These are phyloP conservation scores for Platysteira castanea DNA, from an alignment of 2,113 vertebrate genomes.

Conservation along the genomic window DNA sequence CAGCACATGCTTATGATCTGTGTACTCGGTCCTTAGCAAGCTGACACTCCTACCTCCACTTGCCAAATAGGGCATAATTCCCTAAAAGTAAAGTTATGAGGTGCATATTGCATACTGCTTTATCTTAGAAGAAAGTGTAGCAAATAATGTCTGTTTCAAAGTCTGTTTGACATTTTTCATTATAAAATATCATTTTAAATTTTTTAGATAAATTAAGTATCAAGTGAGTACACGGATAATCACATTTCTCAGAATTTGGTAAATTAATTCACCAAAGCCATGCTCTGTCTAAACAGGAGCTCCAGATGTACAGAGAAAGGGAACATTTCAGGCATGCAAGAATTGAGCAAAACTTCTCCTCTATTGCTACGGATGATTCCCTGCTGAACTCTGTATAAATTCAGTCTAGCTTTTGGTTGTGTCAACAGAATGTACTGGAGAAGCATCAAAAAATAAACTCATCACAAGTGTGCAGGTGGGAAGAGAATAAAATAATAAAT, in stretches of 20 bases:
- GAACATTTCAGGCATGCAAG: background rate
- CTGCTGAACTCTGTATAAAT: background rate
- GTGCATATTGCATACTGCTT: background rate
- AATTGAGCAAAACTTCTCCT: background rate
- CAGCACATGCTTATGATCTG: background rate
- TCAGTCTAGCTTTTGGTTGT: background rate
- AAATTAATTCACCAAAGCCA: background rate
- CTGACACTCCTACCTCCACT: background rate
- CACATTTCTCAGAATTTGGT: background rate
- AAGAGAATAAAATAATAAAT: background rate
- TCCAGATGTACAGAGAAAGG: background rate
- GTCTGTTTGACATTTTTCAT: background rate
- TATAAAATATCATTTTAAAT: background rate
- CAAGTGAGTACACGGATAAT: background rate
- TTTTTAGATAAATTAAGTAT: background rate
- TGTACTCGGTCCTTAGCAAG: background rate
- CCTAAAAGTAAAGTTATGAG: background rate
- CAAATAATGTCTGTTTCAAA: background rate
- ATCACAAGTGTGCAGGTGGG: background rate
- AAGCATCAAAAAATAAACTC: background rate
- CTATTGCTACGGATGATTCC: rapidly evolving
- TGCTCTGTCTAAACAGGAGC: background rate
- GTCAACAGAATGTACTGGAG: background rate
- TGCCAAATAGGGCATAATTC: background rate
- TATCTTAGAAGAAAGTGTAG: background rate